Percentiles rank a stretch among this genome's conserved stretches.
Conservation (phyloP, 2,113 vertebrate species). For the Ploceus nigricollis region DNA sequence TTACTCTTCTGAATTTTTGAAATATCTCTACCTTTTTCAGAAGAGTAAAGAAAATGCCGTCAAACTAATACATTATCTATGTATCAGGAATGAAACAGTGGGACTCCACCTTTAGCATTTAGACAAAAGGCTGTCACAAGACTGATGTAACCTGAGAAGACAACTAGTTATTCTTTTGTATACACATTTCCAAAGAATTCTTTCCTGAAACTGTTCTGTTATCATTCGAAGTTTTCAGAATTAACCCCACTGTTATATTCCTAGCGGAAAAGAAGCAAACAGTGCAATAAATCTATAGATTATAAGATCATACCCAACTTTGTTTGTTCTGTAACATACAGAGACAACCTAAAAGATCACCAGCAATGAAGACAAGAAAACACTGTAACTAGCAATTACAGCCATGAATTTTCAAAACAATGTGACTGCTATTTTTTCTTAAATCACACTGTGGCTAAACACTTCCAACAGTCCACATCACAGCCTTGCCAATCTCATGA, state of each 20-base stretch:
- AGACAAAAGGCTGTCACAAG: neutral
- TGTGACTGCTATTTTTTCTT: neutral
- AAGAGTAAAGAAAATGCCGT: neutral
- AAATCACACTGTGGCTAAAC: neutral
- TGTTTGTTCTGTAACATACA: neutral
- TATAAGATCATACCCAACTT: neutral
- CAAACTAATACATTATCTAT: neutral
- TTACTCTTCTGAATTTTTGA: neutral
- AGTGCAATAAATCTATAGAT: neutral
- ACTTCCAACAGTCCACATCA: neutral
- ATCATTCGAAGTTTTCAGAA: neutral
- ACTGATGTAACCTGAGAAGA: neutral
- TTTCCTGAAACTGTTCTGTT: neutral
- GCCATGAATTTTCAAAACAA: neutral
- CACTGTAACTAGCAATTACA: neutral
- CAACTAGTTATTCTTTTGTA: neutral
- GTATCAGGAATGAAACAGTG: neutral
- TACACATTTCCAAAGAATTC: neutral
- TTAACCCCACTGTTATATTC: neutral
- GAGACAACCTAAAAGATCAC: neutral
- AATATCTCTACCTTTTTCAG: neutral
- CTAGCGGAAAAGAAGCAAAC: neutral
- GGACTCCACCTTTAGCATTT: neutral
- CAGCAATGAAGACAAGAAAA: neutral
- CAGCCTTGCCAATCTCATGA: neutral